Evolutionary conservation across 2,113 vertebrate species (phyloP).

Genomic region (Thermophis baileyi): DNA sequence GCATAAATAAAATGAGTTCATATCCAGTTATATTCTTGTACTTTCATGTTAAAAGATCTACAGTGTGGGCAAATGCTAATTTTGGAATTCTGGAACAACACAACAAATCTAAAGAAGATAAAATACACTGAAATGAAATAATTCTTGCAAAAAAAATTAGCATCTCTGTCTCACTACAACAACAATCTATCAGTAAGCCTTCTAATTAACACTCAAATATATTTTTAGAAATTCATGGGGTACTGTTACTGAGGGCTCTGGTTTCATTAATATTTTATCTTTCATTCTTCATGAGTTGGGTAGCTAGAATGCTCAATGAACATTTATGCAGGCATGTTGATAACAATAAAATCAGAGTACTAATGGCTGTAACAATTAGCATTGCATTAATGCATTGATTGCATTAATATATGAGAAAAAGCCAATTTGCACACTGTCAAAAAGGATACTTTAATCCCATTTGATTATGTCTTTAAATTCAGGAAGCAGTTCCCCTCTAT

Average conservation of each 20-base stretch:
- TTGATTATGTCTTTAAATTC: constrained; percentile 26
- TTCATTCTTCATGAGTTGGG: constrained; percentile 19
- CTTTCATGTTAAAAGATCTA: background rate
- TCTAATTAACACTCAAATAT: constrained; percentile 45
- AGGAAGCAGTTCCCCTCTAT: constrained; percentile 2
- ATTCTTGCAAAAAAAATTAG: background rate
- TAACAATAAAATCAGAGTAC: constrained; percentile 59
- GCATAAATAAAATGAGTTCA: background rate
- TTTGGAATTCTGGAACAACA: background rate
- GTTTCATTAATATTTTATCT: constrained; percentile 43
- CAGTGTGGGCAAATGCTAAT: background rate
- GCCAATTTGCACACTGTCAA: constrained; percentile 45
- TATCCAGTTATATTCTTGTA: background rate
- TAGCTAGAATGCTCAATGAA: constrained; percentile 40
- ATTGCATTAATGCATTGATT: constrained; percentile 53
- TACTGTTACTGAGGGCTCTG: constrained; percentile 13
- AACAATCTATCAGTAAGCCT: constrained; percentile 11
- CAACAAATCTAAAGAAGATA: background rate
- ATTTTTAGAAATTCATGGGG: constrained; percentile 32
- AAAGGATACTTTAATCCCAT: constrained; percentile 51
- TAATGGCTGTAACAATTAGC: constrained; percentile 55
- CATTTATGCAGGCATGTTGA: constrained; percentile 53
- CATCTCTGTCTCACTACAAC: constrained; percentile 9
- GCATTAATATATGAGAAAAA: constrained; percentile 60
- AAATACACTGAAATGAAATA: constrained; percentile 10